Base-by-base conservation (phyloP, 2,113 vertebrate species). In the Panthera uncia region DNA sequence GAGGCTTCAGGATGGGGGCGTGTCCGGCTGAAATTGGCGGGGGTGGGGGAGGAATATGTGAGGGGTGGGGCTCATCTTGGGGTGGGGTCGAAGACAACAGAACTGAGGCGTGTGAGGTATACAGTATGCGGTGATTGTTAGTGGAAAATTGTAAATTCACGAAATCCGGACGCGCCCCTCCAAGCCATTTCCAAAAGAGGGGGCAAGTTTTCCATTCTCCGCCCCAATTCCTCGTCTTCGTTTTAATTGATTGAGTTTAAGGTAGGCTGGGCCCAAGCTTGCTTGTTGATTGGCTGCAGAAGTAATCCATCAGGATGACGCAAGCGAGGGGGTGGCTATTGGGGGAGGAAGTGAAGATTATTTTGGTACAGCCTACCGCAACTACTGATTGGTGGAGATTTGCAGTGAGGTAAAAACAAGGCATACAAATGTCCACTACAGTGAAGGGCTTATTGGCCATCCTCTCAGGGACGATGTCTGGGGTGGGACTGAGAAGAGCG, bases 301-400 rank as follows among this genome's bases (percentile, higher is more conserved):
- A 9, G 38, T 50, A 19, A 89, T 98, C 97, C 29, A 95, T 98
- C 97, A 12, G 38, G 14, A 15, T 92, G 93, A 97, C 83, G 94
- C 74, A 1, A 4, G 19, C 0, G 23, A 18, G 71, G 50, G 71
- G n/a, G 61, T 12, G 84, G 90, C 52, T 91, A 15, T 74, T 94
- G 36, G 86, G 82, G 89, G 76, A 97, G 97, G 97, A 98, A 98
- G 97, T 97, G 93, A 52, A 90, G 89, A 31, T 88, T 97, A 97
- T 92, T 95, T 97, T 69, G 89, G 95, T 93, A 78, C 96, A 96
- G 13, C 96, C 97, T 69, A 38, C 36, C 25, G 5, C 45, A 14
- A 4, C 83, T 81, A 14, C 21, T 57, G 96, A 98, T 98, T 98
- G 97, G 98, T 61, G 85, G 38, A 55, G 21, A 3, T 73, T 90